Evolutionary conservation across 2,113 vertebrate species (phyloP), one percentile per base, ranked within the genome.

Genomic region (Pelodiscus sinensis): DNA sequence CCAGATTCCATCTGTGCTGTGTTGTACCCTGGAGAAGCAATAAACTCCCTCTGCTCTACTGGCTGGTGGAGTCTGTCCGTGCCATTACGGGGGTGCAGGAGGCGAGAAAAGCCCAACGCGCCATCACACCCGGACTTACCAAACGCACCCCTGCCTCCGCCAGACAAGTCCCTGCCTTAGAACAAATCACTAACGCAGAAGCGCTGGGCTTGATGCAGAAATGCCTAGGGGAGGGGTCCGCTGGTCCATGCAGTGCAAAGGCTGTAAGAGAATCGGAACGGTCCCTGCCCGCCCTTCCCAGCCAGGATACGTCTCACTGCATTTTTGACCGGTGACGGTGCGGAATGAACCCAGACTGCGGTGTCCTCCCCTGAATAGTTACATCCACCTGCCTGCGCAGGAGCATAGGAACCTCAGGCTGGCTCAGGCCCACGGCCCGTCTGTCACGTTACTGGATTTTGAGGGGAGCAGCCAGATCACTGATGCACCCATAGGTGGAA

Each of bases 371-470:
- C 14, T 50, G 6, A 9, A 27, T 84, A 35, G 54, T 75, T 88
- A 86, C 44, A 24, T 24, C 31, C 60, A 56, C 52, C 0, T 6
- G 65, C 60, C 3, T 1, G 78, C 0, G 0, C 54, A 21, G 57
- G 29, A 65, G 31, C 6, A 4, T 31, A 65, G 62, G 15, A 77
- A 18, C 31, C 29, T 0, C 29, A 4, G 62, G 15, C 14, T 65
- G 62, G 15, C 65, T 92, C 44, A 52, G 52, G 52, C 78, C 73
- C 22, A 21, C 4, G 82, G 50, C 56, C 1, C 0, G 0, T 58
- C n/a, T n/a, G n/a, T n/a, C n/a, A n/a, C n/a, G n/a, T n/a, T n/a
- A n/a, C n/a, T n/a, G n/a, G n/a, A n/a, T n/a, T n/a, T n/a, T n/a
- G n/a, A n/a, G n/a, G n/a, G n/a, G n/a, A n/a, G n/a, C n/a, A n/a